Percentiles rank a stretch among this genome's conserved stretches.
Evolutionary conservation across 1,140 invertebrate species (phyloP).

Genomic region (Ditylenchus dipsaci): DNA sequence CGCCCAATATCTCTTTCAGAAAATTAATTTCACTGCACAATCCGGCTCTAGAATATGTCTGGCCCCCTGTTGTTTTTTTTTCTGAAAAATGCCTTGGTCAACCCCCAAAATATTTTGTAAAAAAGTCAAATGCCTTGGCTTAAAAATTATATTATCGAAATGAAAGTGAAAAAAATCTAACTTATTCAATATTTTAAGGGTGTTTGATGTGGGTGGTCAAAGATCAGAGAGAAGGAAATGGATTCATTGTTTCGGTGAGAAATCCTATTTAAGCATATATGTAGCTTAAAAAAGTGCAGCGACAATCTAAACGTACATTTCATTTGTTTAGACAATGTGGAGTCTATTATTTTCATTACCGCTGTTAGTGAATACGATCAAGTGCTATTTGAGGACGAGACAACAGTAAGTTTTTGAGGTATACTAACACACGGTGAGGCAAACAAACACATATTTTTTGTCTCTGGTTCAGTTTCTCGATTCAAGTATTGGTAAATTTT

Average conservation of each 20-base stretch:
- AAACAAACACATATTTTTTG: background rate
- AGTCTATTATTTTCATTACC: slow-evolving; percentile 60
- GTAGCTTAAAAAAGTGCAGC: slow-evolving; percentile 3
- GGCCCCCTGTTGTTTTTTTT: too few species aligned
- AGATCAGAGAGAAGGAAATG: slow-evolving; percentile 59
- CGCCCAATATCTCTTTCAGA: too few species aligned
- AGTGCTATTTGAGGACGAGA: slow-evolving; percentile 59
- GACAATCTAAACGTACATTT: slow-evolving; percentile 5
- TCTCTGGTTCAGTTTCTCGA: background rate
- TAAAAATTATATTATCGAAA: slow-evolving; percentile 11
- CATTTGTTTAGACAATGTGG: slow-evolving; percentile 60
- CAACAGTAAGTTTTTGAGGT: slow-evolving; percentile 18
- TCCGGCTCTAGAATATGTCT: too few species aligned
- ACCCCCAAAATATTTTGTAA: too few species aligned
- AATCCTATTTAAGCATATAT: background rate
- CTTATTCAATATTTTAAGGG: slow-evolving; percentile 65
- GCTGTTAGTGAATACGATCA: slow-evolving; percentile 61
- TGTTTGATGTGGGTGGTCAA: slow-evolving; percentile 82
- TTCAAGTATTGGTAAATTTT: too few species aligned
- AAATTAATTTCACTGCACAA: too few species aligned
- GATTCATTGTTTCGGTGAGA: slow-evolving; percentile 59
- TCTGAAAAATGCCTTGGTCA: too few species aligned
- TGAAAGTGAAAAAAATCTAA: slow-evolving; percentile 12
- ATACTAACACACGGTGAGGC: too few species aligned
- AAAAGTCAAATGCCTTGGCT: too few species aligned